Evolutionary conservation across 1,140 invertebrate genomes (phyloP).

Genomic region (Nymphalis io): DNA sequence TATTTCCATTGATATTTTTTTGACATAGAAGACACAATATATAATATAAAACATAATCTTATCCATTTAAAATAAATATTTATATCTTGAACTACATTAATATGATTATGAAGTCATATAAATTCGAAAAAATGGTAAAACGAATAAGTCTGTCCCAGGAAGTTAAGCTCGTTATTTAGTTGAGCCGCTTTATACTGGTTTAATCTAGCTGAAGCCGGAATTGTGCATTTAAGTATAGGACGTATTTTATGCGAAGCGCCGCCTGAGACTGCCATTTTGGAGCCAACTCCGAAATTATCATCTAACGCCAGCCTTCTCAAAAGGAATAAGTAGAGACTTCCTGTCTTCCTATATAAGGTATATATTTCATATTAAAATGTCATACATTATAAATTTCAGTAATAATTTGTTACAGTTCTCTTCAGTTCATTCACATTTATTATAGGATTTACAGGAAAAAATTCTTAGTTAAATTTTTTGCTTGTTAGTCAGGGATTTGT

Average conservation of each 20-base stretch:
- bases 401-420: no score
- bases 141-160: conserved; percentile 12
- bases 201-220: conserved; percentile 47
- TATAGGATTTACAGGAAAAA: no score
- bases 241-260: conserved; percentile 45
- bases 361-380: neutral
- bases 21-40: no score
- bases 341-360: neutral
- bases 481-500: no score
- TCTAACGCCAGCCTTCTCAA: conserved; percentile 27
- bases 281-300: conserved; percentile 48
- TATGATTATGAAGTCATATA: neutral
- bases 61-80: no score
- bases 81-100: no score
- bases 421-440: no score
- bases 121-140: neutral
- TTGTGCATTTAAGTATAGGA: conserved; percentile 50
- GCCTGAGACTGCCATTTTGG: conserved; percentile 36
- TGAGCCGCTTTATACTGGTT: conserved; percentile 32
- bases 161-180: conserved; percentile 34
- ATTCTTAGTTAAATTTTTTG: no score
- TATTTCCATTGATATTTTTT: no score
- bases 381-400: neutral
- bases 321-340: neutral
- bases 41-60: no score